Evolutionary conservation across 2,113 vertebrate species (phyloP).

Genomic region (Cervus canadensis): DNA sequence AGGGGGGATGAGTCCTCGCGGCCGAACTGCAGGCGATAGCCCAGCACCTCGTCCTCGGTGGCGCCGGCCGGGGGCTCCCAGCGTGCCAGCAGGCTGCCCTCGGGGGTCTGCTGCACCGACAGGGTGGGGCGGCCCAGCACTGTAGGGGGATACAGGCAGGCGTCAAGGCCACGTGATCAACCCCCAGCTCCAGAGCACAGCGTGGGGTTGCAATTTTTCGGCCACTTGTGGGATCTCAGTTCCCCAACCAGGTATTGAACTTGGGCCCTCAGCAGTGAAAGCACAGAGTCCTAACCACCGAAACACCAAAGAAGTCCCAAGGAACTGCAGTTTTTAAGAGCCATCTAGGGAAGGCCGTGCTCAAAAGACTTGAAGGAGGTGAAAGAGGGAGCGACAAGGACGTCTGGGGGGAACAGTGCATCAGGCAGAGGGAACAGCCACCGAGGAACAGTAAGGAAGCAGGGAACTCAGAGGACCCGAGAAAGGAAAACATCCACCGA

Average conservation of each 20-base stretch:
- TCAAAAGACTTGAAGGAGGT: background rate
- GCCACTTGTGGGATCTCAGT: background rate
- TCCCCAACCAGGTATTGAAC: background rate
- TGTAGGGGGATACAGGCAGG: slow-evolving; percentile 54
- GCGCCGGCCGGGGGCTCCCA: slow-evolving; percentile 85
- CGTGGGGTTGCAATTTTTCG: rapidly evolving
- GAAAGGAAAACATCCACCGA: rapidly evolving
- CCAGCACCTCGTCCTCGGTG: slow-evolving; percentile 87
- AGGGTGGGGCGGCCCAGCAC: slow-evolving; percentile 93
- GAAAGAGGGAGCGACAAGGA: background rate
- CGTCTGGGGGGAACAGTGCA: background rate
- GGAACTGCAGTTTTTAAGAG: background rate
- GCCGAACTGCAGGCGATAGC: slow-evolving; percentile 95
- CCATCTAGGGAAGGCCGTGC: background rate
- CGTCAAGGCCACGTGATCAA: background rate
- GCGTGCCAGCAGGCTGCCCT: slow-evolving; percentile 86
- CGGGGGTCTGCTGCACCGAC: slow-evolving; percentile 89
- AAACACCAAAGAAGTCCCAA: background rate
- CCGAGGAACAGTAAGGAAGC: background rate
- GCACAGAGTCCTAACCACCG: background rate
- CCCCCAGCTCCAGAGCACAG: rapidly evolving
- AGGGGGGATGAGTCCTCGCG: slow-evolving; percentile 88
- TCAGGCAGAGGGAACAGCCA: background rate
- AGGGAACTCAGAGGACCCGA: background rate
- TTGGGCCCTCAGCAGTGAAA: background rate